Conservation (phyloP, 1,140 invertebrate genomes). For the Drosophila ogumai region DNA sequence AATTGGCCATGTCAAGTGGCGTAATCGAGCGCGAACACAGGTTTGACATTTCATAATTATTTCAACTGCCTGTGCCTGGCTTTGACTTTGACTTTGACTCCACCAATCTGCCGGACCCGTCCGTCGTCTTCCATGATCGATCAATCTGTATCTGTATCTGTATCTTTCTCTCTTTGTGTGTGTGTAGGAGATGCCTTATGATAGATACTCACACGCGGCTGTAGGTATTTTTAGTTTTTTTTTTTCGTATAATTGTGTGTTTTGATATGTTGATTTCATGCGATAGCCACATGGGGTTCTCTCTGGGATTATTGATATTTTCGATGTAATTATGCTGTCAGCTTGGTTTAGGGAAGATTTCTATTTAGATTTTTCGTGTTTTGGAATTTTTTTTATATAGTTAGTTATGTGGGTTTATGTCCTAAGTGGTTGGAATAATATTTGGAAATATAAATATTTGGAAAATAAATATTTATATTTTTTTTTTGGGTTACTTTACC, state of each 20-base stretch:
- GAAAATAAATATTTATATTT: no score
- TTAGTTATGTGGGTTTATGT: neutral
- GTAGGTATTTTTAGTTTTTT: constrained; percentile 20
- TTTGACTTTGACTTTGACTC: constrained; percentile 23
- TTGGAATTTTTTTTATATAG: neutral
- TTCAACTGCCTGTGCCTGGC: constrained; percentile 61
- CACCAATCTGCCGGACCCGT: constrained; percentile 40
- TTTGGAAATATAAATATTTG: no score
- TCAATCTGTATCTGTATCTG: constrained; percentile 61
- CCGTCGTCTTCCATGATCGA: constrained; percentile 61
- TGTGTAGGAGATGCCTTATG: constrained; percentile 41
- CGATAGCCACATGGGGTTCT: constrained; percentile 50
- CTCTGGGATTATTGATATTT: constrained; percentile 57
- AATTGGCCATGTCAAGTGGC: constrained; percentile 83
- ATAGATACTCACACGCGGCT: constrained; percentile 40
- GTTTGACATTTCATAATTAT: constrained; percentile 84
- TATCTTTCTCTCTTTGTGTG: constrained; percentile 19
- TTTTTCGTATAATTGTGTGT: constrained; percentile 59
- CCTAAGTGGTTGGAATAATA: neutral
- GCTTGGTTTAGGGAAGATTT: constrained; percentile 12
- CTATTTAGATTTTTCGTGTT: neutral
- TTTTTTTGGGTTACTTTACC: no score
- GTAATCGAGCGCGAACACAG: constrained; percentile 83
- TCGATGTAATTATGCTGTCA: constrained; percentile 69
- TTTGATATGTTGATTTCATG: constrained; percentile 75